Evolutionary conservation across 2,797 vertebrate genomes (phyloP).

Genomic region (Decapterus maruadsi): DNA sequence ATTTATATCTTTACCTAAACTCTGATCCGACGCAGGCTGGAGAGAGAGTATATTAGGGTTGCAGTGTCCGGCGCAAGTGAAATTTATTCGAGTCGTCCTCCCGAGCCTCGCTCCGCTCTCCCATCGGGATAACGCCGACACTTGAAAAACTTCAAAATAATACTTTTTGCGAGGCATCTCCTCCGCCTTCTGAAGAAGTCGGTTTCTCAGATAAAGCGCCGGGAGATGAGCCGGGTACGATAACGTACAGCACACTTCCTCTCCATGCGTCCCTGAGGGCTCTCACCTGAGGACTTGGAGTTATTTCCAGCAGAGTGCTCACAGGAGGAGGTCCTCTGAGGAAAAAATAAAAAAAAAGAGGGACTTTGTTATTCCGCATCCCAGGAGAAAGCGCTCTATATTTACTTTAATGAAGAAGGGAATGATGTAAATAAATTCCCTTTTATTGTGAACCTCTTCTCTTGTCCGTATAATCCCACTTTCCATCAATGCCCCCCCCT

Average conservation of each 20-base stretch:
- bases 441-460: slow-evolving; percentile 45
- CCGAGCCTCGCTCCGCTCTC: background rate
- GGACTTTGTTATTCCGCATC: slow-evolving; percentile 57
- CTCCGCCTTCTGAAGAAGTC: slow-evolving; percentile 28
- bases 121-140: slow-evolving; percentile 30
- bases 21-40: slow-evolving; percentile 64
- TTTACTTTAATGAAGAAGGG: slow-evolving; percentile 63
- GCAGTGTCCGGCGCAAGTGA: slow-evolving; percentile 60
- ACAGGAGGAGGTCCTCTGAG: slow-evolving; percentile 66
- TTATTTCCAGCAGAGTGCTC: slow-evolving; percentile 73
- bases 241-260: slow-evolving; percentile 51
- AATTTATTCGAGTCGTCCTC: slow-evolving; percentile 59
- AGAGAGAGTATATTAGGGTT: slow-evolving; percentile 64
- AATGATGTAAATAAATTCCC: slow-evolving; percentile 61
- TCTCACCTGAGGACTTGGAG: slow-evolving; percentile 65
- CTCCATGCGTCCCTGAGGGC: slow-evolving; percentile 63
- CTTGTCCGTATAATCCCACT: slow-evolving; percentile 41
- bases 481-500: slow-evolving; percentile 10
- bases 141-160: slow-evolving; percentile 50
- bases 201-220: slow-evolving; percentile 59
- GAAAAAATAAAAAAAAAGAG: slow-evolving; percentile 25
- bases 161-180: slow-evolving; percentile 40
- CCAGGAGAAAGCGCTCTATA: slow-evolving; percentile 65
- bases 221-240: slow-evolving; percentile 57
- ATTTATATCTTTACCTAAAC: slow-evolving; percentile 85